Conservation (phyloP, 2,797 vertebrate species). For the Lacerta viridis region DNA sequence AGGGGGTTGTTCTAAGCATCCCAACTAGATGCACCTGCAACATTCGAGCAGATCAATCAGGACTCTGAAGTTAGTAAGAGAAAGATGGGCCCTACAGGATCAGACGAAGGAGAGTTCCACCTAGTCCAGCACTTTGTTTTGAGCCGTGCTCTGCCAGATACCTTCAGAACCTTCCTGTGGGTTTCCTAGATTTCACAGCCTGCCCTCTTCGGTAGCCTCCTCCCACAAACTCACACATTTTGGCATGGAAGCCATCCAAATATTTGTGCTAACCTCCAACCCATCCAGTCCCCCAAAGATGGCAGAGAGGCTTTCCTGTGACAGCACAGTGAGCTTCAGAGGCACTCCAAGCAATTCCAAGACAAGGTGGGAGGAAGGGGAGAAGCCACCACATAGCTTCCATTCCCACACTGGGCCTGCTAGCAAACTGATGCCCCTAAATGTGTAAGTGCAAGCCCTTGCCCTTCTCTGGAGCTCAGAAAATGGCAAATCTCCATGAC, state of each 20-base stretch:
- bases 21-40: not conserved
- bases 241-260: not conserved
- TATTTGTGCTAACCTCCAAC: not conserved
- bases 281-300: accelerated
- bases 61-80: not conserved
- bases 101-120: not conserved
- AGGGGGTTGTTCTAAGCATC: no score
- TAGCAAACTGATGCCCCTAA: not conserved
- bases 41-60: not conserved
- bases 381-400: not conserved
- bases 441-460: no score
- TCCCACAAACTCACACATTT: not conserved
- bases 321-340: not conserved
- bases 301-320: not conserved
- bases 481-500: not conserved
- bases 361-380: not conserved
- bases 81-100: not conserved
- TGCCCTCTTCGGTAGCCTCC: no score
- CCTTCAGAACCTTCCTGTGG: not conserved
- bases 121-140: not conserved
- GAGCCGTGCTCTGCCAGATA: not conserved
- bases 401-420: not conserved
- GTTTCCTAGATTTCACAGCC: not conserved
- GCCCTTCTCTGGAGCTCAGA: not conserved
- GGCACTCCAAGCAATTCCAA: no score